These are phyloP conservation scores for Vollenhovia emeryi DNA, from an alignment of 1,140 invertebrate genomes.

Conservation along the genomic window DNA sequence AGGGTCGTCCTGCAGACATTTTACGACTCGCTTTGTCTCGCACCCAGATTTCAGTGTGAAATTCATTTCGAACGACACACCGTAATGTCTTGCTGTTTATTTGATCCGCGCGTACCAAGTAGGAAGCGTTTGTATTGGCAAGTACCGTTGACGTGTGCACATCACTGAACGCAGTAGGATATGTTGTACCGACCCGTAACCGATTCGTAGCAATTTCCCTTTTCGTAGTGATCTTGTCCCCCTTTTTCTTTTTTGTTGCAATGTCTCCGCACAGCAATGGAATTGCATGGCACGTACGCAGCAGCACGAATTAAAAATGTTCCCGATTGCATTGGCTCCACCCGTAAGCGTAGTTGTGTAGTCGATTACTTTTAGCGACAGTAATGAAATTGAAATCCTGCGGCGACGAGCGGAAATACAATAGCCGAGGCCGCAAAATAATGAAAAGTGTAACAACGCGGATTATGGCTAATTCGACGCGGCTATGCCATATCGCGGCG, in stretches of 20 bases:
- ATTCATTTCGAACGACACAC: neutral
- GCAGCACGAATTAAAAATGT: conserved; percentile 34
- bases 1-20: conserved; percentile 10
- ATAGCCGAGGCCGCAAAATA: neutral
- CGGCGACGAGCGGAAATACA: neutral
- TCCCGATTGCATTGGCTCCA: neutral
- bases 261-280: conserved; percentile 50
- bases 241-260: neutral
- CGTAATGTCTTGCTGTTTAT: neutral
- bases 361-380: neutral
- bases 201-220: conserved; percentile 18
- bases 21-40: conserved; percentile 28
- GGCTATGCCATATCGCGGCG: neutral
- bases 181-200: neutral
- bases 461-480: neutral
- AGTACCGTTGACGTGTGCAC: neutral
- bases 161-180: neutral
- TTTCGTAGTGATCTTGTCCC: conserved; percentile 27
- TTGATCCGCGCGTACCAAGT: neutral
- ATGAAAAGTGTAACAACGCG: neutral
- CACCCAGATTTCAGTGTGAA: neutral
- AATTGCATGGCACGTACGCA: conserved; percentile 50
- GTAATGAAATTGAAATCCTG: neutral
- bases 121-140: neutral
- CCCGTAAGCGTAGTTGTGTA: neutral